phyloP scores from a whole-genome alignment of 2,113 vertebrate species.

The Aphyosemion australe region DNA sequence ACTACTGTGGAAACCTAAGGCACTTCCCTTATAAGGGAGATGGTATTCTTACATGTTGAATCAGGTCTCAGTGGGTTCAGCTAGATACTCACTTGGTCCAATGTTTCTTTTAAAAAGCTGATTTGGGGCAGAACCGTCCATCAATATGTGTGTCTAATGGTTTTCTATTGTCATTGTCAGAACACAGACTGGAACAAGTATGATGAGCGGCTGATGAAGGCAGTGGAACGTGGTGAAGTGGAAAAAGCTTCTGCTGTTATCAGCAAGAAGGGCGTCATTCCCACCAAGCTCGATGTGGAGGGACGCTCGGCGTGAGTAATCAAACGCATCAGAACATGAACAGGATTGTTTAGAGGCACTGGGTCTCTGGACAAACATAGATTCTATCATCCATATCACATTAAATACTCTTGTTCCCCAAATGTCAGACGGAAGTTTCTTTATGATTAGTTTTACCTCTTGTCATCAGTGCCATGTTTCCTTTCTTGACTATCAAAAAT shows the following conservation, averaged over 20 bases:
- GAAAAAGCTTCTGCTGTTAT: slow-evolving; percentile 93
- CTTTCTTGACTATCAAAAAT: not conserved
- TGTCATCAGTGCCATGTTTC: slow-evolving; percentile 7
- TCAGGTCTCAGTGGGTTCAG: slow-evolving; percentile 6
- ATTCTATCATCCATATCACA: too few species aligned
- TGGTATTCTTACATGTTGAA: slow-evolving; percentile 8
- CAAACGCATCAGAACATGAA: not conserved
- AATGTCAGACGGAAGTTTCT: too few species aligned
- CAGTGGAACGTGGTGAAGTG: slow-evolving; percentile 92
- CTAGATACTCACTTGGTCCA: not conserved
- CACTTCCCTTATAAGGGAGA: slow-evolving; percentile 2
- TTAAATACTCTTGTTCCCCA: too few species aligned
- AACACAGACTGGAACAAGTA: slow-evolving; percentile 97
- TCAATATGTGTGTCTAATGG: slow-evolving; percentile 9
- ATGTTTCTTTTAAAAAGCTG: not conserved
- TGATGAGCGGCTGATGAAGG: slow-evolving; percentile 97
- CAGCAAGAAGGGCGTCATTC: slow-evolving; percentile 90
- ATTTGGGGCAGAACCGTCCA: not conserved
- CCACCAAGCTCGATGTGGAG: slow-evolving; percentile 93
- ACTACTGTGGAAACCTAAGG: not conserved
- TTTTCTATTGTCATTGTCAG: slow-evolving; percentile 54
- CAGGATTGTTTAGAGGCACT: too few species aligned
- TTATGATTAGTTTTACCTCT: not conserved
- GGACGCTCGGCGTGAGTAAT: slow-evolving; percentile 94
- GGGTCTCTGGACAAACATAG: too few species aligned